Conservation (phyloP, 2,888 invertebrate genomes). For the Cheilosia grossa region DNA sequence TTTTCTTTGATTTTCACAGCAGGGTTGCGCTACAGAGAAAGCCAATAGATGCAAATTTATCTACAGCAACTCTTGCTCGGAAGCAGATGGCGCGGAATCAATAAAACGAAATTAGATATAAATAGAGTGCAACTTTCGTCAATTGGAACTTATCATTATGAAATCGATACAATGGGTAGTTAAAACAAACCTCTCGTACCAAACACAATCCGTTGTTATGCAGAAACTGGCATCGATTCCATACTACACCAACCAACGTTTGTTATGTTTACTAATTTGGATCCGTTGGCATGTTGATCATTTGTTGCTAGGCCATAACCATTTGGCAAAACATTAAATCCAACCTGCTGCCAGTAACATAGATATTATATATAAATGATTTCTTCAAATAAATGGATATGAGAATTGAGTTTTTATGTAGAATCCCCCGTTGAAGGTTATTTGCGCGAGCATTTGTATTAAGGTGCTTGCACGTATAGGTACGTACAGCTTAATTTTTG, state of each 20-base stretch:
- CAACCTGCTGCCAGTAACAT: not conserved
- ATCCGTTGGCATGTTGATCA: conserved; percentile 70
- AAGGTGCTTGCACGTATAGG: no score
- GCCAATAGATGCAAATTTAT: conserved; percentile 40
- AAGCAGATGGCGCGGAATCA: conserved; percentile 11
- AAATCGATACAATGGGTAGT: conserved; percentile 50
- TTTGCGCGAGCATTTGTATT: not conserved
- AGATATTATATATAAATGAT: not conserved
- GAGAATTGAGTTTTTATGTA: not conserved
- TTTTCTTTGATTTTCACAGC: no score
- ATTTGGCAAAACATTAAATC: conserved; percentile 62
- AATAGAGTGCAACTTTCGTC: conserved; percentile 31
- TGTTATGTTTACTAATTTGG: conserved; percentile 54
- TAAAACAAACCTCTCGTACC: conserved; percentile 21
- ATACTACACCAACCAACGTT: conserved; percentile 60
- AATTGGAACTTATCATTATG: conserved; percentile 14
- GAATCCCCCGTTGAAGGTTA: not conserved
- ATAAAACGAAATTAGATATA: not conserved
- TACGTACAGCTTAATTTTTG: no score
- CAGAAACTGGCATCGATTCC: conserved; percentile 67
- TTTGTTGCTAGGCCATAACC: conserved; percentile 66
- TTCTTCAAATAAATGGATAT: conserved; percentile 9
- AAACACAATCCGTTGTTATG: conserved; percentile 64
- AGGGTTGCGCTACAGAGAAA: not conserved
- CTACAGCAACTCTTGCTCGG: conserved; percentile 6